Evolutionary conservation across 2,797 vertebrate genomes (phyloP), one percentile per base, ranked within the genome.

Genomic region (Anas bahamensis): DNA sequence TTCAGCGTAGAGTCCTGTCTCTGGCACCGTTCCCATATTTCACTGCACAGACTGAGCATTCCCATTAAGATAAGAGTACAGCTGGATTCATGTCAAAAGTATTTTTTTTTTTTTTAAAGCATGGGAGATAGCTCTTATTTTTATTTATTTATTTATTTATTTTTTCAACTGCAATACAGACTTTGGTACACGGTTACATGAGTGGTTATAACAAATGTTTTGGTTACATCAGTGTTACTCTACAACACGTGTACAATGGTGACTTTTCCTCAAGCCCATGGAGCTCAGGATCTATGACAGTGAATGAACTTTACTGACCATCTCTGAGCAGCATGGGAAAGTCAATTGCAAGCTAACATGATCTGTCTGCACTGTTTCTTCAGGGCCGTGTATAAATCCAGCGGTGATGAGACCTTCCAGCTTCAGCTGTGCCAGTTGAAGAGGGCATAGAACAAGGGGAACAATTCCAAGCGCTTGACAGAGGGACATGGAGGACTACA

Each of bases 381-480:
- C 46, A 14, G 24, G 24, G 26, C 24, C 17, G 10, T 13, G 16
- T 19, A 50, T 26, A 37, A 69, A 28, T 46, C 26, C 33, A 50
- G n/a, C 13, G 37, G 17, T 46, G 13, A 52, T 0, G 0, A 63
- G 57, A 60, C 14, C 73, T 31, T 66, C 52, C 4, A 21, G 16
- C n/a, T 85, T 59, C 57, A 64, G 33, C 17, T 57, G 31, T 72
- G 24, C 28, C 37, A 55, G 39, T 42, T 59, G 64, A 78, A 72
- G 46, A 33, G 8, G 81, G 31, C 11, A 57, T 31, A 24, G 46
- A 88, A 48, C 29, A 76, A 46, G 7, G 29, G 21, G 11, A 60
- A 17, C 18, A 72, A 72, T 80, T 41, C 1, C 33, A 18, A 71
- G 37, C 11, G 17, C 24, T 53, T 10, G 10, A 53, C 28, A 71